These are phyloP conservation scores for Rhopalosiphum nymphaeae DNA, from an alignment of 2,888 invertebrate genomes.

Conservation along the genomic window DNA sequence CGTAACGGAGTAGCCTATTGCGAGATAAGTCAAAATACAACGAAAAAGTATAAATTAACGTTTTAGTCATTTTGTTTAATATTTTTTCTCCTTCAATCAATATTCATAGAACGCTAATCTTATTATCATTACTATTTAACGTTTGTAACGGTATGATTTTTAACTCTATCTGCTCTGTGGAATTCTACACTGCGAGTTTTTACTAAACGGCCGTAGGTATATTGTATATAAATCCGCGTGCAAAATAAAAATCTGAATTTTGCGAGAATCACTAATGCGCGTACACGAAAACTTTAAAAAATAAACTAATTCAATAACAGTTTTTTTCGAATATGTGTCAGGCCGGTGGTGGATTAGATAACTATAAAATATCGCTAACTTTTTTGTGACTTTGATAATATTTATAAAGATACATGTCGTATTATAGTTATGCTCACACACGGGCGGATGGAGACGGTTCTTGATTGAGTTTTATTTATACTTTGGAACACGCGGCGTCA, in stretches of 20 bases:
- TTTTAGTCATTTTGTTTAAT: background rate
- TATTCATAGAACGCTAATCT: background rate
- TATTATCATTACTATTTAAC: background rate
- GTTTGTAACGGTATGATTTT: background rate
- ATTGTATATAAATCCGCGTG: background rate
- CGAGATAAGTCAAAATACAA: background rate
- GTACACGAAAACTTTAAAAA: background rate
- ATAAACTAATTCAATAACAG: background rate
- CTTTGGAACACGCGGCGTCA: slow-evolving; percentile 23
- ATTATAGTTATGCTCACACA: too few relatives aligned
- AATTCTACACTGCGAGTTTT: background rate
- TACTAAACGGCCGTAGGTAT: background rate
- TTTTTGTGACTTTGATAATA: background rate
- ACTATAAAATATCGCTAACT: background rate
- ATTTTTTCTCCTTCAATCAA: background rate
- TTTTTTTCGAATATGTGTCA: background rate
- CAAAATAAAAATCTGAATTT: background rate
- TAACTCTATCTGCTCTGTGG: background rate
- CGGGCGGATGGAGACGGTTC: background rate
- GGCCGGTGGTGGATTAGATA: background rate
- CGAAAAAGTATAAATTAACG: background rate
- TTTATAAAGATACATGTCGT: background rate
- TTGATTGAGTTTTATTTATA: slow-evolving; percentile 53
- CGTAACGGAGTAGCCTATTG: background rate
- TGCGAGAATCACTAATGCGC: background rate